Evolutionary conservation across 1,140 invertebrate species (phyloP), one percentile per base, ranked within the genome.

Genomic region (Diuraphis noxia): DNA sequence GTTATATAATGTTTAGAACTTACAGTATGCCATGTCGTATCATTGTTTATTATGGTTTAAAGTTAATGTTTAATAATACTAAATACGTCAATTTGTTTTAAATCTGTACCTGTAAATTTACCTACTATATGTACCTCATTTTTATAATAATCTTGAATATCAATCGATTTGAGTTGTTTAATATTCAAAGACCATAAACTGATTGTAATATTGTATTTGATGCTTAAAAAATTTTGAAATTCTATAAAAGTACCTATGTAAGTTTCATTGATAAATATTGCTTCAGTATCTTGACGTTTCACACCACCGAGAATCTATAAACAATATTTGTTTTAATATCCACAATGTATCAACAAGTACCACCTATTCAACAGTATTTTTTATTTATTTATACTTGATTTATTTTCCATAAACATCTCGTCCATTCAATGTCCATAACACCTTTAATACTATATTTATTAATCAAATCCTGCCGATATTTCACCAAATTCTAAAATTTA

Each of bases 351-450:
- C 4, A n/a, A 17, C 5, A 63, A n/a, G 56, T 13, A 63, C 3
- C 21, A 30, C 30, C 30, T 72, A n/a, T 72, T 72, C 5, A 72
- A 72, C 30, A n/a, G 30, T 72, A n/a, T n/a, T n/a, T 82, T 82
- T 3, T 82, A 30, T 82, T 30, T 21, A 23, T 85, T 19, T 77
- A 34, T 72, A 91, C 89, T 91, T 91, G 72, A 82, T 81, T 91
- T 38, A 91, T 52, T 52, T 91, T 81, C 77, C 77, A 91, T 30
- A 91, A 49, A n/a, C 89, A 91, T 49, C 89, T 91, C 9, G 77
- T 49, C 89, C 89, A 91, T 36, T 81, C 89, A 38, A 91, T 46
- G 13, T 91, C 89, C 89, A 91, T 91, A 36, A 91, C 46, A 36
- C 89, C 89, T 52, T 52, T 91, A 38, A 91, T 30, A 30, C 30